phyloP scores from a whole-genome alignment of 1,140 invertebrate genomes.

The Goniozus legneri region DNA sequence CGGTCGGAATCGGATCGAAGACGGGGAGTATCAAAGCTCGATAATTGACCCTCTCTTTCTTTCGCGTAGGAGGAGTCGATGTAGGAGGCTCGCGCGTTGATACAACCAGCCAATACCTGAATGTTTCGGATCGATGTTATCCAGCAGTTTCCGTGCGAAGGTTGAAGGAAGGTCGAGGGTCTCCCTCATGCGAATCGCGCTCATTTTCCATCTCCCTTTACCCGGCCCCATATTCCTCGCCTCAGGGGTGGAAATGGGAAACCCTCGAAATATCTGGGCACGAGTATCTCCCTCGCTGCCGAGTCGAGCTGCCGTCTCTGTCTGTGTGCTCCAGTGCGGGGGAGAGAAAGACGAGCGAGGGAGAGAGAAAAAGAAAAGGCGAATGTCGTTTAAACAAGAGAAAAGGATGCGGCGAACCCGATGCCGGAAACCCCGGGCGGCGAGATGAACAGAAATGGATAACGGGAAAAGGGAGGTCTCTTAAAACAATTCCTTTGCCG shows the following conservation, averaged over 20 bases:
- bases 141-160: slow-evolving; percentile 31
- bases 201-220: slow-evolving; percentile 32
- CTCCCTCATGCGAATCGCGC: slow-evolving; percentile 32
- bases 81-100: slow-evolving; percentile 23
- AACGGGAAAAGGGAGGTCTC: slow-evolving; percentile 5
- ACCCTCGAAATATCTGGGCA: slow-evolving; percentile 34
- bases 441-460: neutral
- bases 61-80: no score
- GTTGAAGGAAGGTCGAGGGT: slow-evolving; percentile 30
- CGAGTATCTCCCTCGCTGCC: slow-evolving; percentile 23
- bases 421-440: no score
- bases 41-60: slow-evolving; percentile 33
- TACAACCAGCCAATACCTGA: slow-evolving; percentile 20
- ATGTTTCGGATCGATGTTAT: slow-evolving; percentile 34
- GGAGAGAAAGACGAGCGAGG: neutral
- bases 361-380: slow-evolving; percentile 2
- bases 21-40: slow-evolving; percentile 20
- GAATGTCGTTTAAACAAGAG: no score
- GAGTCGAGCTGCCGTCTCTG: no score
- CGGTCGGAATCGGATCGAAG: no score
- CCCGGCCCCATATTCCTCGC: slow-evolving; percentile 25
- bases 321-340: no score
- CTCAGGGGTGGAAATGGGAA: slow-evolving; percentile 31
- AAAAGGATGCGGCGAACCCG: no score
- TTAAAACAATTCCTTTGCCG: slow-evolving; percentile 27